phyloP scores from a whole-genome alignment of 2,113 vertebrate species.

The Spilogale gracilis region DNA sequence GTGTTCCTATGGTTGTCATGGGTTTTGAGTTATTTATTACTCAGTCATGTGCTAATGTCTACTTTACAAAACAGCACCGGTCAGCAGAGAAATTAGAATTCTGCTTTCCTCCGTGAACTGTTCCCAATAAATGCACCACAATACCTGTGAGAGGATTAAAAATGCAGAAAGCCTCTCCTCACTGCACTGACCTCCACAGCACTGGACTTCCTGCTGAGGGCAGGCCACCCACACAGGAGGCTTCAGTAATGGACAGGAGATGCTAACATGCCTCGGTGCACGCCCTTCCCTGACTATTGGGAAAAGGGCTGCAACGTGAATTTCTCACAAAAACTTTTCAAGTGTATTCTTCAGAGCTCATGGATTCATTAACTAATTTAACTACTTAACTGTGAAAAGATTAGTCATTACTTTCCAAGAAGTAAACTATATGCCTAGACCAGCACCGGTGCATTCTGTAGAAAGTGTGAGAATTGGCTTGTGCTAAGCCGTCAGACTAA shows the following conservation, averaged over 20 bases:
- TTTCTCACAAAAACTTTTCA: slow-evolving; percentile 12
- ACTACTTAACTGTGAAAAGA: background rate
- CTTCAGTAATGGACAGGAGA: background rate
- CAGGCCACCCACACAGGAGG: background rate
- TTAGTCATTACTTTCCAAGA: background rate
- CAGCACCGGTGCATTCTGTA: background rate
- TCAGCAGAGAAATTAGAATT: slow-evolving; percentile 40
- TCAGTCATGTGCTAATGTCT: background rate
- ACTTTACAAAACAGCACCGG: background rate
- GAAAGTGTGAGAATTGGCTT: background rate
- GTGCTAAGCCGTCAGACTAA: background rate
- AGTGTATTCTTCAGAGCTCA: background rate
- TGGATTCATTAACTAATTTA: slow-evolving; percentile 9
- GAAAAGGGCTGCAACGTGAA: background rate
- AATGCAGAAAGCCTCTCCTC: background rate
- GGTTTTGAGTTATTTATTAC: slow-evolving; percentile 40
- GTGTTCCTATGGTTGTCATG: slow-evolving; percentile 7
- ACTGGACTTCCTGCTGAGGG: background rate
- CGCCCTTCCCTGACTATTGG: background rate
- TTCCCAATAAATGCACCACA: background rate
- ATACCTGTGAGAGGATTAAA: background rate
- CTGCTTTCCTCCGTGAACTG: background rate
- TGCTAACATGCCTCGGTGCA: background rate
- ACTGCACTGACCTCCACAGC: background rate
- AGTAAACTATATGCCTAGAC: background rate